These are phyloP conservation scores for Dicrurus megarhynchus DNA, from an alignment of 2,113 vertebrate species.

Conservation along the genomic window DNA sequence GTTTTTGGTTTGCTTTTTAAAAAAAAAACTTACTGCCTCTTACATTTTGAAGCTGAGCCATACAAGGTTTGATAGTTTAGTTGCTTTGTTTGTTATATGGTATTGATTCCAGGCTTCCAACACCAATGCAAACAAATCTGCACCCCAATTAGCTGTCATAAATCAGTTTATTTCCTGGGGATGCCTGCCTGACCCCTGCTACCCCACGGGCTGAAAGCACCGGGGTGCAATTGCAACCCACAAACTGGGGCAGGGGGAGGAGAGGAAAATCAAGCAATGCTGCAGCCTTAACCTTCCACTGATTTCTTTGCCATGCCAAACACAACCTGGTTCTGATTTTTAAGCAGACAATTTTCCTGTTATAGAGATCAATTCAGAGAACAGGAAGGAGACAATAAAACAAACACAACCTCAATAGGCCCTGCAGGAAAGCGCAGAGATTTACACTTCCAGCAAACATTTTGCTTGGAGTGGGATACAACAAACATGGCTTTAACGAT, in stretches of 20 bases:
- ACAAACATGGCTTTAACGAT: neutral
- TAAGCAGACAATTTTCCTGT: neutral
- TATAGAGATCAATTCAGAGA: neutral
- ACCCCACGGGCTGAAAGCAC: neutral
- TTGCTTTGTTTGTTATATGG: neutral
- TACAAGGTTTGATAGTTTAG: neutral
- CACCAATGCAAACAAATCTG: neutral
- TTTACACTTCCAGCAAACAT: neutral
- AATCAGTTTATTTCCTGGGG: constrained; percentile 16
- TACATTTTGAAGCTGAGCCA: neutral
- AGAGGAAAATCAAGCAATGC: neutral
- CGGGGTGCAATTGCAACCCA: neutral
- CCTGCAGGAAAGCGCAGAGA: neutral
- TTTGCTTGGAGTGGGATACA: neutral
- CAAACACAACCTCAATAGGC: neutral
- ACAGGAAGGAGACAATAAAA: neutral
- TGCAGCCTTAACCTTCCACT: neutral
- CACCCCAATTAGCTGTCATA: neutral
- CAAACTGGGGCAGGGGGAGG: neutral
- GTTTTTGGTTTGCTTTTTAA: neutral
- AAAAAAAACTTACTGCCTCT: neutral
- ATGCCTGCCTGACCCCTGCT: neutral
- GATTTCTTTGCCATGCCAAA: neutral
- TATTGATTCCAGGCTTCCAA: constrained; percentile 1
- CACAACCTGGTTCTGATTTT: neutral